These are phyloP conservation scores for Phasianus colchicus DNA, from an alignment of 2,113 vertebrate species.

Conservation along the genomic window DNA sequence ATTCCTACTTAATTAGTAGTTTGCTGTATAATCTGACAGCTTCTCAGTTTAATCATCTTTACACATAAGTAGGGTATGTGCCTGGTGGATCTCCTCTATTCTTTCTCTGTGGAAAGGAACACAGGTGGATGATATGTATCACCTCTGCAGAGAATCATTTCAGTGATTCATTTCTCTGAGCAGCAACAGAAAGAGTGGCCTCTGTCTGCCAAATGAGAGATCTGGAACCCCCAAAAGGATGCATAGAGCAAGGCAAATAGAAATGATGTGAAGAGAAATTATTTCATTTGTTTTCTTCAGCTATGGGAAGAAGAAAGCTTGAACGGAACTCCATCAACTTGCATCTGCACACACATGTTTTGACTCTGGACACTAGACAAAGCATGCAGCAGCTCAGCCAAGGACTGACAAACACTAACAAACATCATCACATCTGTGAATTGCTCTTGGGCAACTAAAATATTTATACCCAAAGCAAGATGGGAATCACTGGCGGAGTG, in stretches of 20 bases:
- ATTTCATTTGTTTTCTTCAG: background rate
- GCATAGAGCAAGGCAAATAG: background rate
- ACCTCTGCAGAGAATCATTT: background rate
- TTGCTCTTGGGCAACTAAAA: background rate
- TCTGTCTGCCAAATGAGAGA: background rate
- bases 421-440: background rate
- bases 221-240: background rate
- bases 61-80: background rate
- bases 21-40: background rate
- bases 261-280: background rate
- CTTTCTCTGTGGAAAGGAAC: background rate
- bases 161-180: background rate
- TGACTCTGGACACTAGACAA: background rate
- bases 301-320: background rate
- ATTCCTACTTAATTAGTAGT: background rate
- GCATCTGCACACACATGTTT: accelerated
- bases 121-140: background rate
- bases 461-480: background rate
- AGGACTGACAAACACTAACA: background rate
- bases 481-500: background rate
- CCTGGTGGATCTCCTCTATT: background rate
- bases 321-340: background rate
- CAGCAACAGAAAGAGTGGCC: background rate
- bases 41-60: background rate
- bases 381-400: background rate